Evolutionary conservation across 2,113 vertebrate species (phyloP), one percentile per base, ranked within the genome.

Genomic region (Sorex araneus): DNA sequence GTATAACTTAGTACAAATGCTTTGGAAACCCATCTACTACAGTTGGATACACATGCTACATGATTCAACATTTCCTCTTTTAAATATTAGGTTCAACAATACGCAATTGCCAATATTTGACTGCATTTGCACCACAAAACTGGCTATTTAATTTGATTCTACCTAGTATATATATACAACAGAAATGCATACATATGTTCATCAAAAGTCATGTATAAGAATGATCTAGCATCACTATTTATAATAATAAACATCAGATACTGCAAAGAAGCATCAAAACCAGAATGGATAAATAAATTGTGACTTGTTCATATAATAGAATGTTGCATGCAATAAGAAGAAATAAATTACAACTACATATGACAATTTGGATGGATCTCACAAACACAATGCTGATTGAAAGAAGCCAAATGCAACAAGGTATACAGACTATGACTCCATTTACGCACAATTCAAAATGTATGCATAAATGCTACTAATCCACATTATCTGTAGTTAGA

Each of bases 91-190:
- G 57, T 28, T 40, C 36, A 85, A n/a, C 70, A 66, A 34, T n/a
- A 12, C 57, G 66, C 80, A 94, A 47, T 10, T 54, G 28, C 25
- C 50, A 76, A n/a, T 40, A 57, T 80, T 36, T 86, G 45, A 79
- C 36, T 43, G 69, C 76, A 91, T 93, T 67, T 86, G 60, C 71
- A 74, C 12, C 63, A 84, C 45, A 57, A 32, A 94, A 71, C n/a
- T 32, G 50, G 27, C 67, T 36, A 40, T 40, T 81, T 91, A 79
- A 83, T 80, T 94, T 34, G 12, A 75, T 57, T 90, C 80, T 50
- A 28, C 64, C 80, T 47, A 83, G n/a, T 63, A 90, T 84, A 67
- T 57, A n/a, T 69, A 92, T n/a, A 47, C 34, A 91, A 69, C 19
- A 92, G 63, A 89, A 86, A 94, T 50, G 3, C 45, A 54, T 28